These are phyloP conservation scores for Pammene aurita DNA, from an alignment of 2,888 invertebrate genomes.

Conservation along the genomic window DNA sequence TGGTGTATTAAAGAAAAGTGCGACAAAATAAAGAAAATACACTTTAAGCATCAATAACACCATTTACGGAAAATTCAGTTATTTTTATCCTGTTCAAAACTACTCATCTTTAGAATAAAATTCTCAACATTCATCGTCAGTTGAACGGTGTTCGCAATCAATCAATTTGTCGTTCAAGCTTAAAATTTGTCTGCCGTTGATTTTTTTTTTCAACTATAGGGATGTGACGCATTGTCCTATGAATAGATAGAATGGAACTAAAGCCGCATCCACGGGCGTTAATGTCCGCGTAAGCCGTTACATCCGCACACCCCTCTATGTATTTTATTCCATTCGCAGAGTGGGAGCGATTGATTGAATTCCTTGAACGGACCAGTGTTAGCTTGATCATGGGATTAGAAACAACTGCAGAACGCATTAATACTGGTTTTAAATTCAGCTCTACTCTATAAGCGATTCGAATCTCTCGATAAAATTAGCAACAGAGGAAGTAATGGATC, in stretches of 20 bases:
- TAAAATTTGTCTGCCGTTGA: conserved; percentile 37
- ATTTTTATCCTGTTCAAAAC: neutral
- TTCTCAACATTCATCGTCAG: neutral
- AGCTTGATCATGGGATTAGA: neutral
- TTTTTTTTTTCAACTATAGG: conserved; percentile 35
- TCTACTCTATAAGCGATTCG: neutral
- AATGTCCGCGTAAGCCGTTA: conserved; percentile 69
- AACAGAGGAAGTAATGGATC: conserved; percentile 67
- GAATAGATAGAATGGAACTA: conserved; percentile 51
- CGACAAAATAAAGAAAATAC: neutral
- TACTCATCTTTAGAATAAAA: neutral
- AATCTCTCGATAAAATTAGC: conserved; percentile 63
- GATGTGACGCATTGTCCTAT: conserved; percentile 32
- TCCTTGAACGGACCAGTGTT: neutral
- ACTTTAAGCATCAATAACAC: neutral
- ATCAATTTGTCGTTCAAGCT: conserved; percentile 35
- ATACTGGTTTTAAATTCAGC: neutral
- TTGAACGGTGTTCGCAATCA: conserved; percentile 27
- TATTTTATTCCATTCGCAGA: neutral
- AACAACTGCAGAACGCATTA: neutral
- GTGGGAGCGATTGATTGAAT: neutral
- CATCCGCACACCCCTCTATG: conserved; percentile 65
- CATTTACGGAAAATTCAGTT: neutral
- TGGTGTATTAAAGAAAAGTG: neutral
- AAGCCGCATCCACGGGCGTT: conserved; percentile 61